Conservation (phyloP, 2,888 invertebrate species). For the Prenolepis imparis region DNA sequence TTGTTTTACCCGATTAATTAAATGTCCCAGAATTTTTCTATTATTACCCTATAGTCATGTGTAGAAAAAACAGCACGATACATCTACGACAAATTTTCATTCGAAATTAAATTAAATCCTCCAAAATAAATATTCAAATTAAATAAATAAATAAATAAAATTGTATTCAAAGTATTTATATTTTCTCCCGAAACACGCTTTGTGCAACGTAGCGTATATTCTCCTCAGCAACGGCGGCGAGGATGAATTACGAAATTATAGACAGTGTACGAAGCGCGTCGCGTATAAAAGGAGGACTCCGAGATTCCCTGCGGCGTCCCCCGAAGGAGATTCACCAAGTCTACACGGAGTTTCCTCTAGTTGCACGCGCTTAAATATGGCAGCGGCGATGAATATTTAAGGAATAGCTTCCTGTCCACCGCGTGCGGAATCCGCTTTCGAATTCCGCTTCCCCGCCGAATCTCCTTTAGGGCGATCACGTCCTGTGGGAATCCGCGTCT, state of each 20-base stretch:
- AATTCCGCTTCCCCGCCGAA: conserved; percentile 39
- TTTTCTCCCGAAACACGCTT: background rate
- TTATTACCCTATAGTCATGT: background rate
- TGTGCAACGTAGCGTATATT: background rate
- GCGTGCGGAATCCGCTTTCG: conserved; percentile 24
- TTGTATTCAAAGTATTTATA: background rate
- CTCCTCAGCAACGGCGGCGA: conserved; percentile 17
- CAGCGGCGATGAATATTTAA: conserved; percentile 75
- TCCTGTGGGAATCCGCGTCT: background rate
- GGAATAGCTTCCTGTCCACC: conserved; percentile 42
- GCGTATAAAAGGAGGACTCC: conserved; percentile 70
- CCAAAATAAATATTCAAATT: too few relatives aligned
- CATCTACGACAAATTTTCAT: background rate
- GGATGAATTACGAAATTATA: conserved; percentile 73
- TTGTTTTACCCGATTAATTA: background rate
- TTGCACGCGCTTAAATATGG: conserved; percentile 73
- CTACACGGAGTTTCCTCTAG: conserved; percentile 67
- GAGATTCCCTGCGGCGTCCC: conserved; percentile 54
- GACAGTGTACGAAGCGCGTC: conserved; percentile 29
- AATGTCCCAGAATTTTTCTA: background rate
- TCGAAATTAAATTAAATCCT: background rate
- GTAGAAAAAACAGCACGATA: conserved; percentile 4
- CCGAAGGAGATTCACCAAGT: conserved; percentile 61
- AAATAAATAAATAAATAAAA: background rate
- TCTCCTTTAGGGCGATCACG: background rate